A percentile compares a stretch with the other conserved stretches of the same genome.
phyloP scores from a whole-genome alignment of 2,888 invertebrate species.

The Dimorphilus gyrociliatus region DNA sequence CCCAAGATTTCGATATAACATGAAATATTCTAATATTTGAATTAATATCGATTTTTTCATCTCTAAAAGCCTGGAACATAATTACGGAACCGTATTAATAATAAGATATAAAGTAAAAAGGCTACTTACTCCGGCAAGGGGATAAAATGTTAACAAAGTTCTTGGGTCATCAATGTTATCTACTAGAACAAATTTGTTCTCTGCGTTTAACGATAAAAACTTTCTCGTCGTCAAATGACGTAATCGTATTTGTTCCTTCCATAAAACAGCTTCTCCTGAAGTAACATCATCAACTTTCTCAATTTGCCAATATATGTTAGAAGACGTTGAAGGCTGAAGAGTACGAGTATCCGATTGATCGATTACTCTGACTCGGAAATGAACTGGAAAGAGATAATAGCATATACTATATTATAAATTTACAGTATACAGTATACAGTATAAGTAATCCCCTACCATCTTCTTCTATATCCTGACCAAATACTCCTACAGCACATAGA shows the following conservation, averaged over 20 bases:
- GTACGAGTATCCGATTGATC: conserved; percentile 31
- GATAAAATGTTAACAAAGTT: conserved; percentile 11
- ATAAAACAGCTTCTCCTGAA: conserved; percentile 6
- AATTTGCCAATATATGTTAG: conserved; percentile 33
- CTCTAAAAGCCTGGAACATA: too few species aligned
- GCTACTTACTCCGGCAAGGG: conserved; percentile 8
- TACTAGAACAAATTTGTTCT: conserved; percentile 4
- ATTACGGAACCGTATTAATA: too few species aligned
- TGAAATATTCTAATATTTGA: too few species aligned
- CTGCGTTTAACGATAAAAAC: conserved; percentile 8
- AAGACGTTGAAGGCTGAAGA: conserved; percentile 30
- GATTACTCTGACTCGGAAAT: conserved; percentile 31
- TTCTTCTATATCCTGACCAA: conserved; percentile 26
- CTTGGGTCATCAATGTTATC: conserved; percentile 6
- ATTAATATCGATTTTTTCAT: too few species aligned
- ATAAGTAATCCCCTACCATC: too few species aligned
- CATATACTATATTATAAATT: background rate
- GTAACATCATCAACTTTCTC: conserved; percentile 27
- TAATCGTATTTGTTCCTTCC: conserved; percentile 12
- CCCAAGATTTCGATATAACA: too few species aligned
- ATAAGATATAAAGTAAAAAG: too few species aligned
- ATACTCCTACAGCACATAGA: conserved; percentile 29
- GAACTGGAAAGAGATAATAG: conserved; percentile 17
- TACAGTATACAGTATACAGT: too few species aligned
- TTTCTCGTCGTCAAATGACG: conserved; percentile 11